These are phyloP conservation scores for Ophion ventricosus DNA, from an alignment of 2,888 invertebrate genomes.

Conservation along the genomic window DNA sequence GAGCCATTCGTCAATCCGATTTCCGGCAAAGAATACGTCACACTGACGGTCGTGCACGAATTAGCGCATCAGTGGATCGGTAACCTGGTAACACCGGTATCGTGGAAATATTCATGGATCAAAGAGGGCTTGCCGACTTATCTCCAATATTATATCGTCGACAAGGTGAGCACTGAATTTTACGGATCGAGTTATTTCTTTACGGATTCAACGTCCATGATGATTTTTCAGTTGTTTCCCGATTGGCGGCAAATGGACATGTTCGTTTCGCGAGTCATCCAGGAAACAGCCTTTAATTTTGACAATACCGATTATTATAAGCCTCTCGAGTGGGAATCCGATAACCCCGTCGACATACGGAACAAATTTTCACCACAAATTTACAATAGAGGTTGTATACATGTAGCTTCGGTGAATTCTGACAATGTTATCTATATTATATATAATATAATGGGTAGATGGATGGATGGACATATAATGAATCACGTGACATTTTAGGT, in stretches of 20 bases:
- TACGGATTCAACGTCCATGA: not conserved
- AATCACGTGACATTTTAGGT: slow-evolving; percentile 31
- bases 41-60: slow-evolving; percentile 82
- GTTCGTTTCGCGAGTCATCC: slow-evolving; percentile 69
- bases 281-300: slow-evolving; percentile 64
- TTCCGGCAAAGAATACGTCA: slow-evolving; percentile 64
- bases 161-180: slow-evolving; percentile 71
- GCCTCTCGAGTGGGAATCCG: slow-evolving; percentile 62
- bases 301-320: slow-evolving; percentile 57
- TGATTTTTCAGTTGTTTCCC: slow-evolving; percentile 54
- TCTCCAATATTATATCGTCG: slow-evolving; percentile 81
- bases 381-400: slow-evolving; percentile 59
- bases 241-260: slow-evolving; percentile 69
- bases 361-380: slow-evolving; percentile 61
- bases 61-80: slow-evolving; percentile 84
- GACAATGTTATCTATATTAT: no score
- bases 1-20: slow-evolving; percentile 56
- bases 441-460: no score
- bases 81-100: slow-evolving; percentile 74
- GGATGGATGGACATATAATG: no score
- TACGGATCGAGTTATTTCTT: not conserved
- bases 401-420: no score
- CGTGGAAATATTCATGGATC: slow-evolving; percentile 78
- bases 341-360: slow-evolving; percentile 60
- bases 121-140: slow-evolving; percentile 84